A percentile compares a stretch with the other conserved stretches of the same genome.
Evolutionary conservation across 2,888 invertebrate genomes (phyloP).

Genomic region (Napeogenes inachia): DNA sequence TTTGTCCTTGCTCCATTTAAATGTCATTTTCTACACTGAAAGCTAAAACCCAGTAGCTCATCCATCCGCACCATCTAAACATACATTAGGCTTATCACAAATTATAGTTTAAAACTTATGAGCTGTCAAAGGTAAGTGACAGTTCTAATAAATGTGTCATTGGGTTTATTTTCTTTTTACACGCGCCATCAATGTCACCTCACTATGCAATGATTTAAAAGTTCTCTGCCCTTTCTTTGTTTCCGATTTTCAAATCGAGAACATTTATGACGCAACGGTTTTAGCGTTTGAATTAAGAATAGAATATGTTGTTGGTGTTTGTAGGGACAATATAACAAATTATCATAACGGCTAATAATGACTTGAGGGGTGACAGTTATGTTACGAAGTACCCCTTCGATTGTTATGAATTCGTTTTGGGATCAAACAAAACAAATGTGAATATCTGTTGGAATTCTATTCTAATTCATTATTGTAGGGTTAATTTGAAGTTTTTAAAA

Average conservation of each 20-base stretch:
- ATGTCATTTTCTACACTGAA: slow-evolving; percentile 51
- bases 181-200: slow-evolving; percentile 61
- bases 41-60: slow-evolving; percentile 63
- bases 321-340: slow-evolving; percentile 47
- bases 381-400: slow-evolving; percentile 36
- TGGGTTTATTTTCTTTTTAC: slow-evolving; percentile 53
- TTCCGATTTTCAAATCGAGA: slow-evolving; percentile 49
- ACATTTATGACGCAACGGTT: slow-evolving; percentile 35
- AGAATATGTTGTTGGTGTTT: slow-evolving; percentile 35
- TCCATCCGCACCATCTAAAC: slow-evolving; percentile 46
- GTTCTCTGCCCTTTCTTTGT: slow-evolving; percentile 76
- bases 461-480: slow-evolving; percentile 25
- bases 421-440: slow-evolving; percentile 30
- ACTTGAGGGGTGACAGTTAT: slow-evolving; percentile 44
- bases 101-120: slow-evolving; percentile 68
- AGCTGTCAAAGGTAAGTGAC: slow-evolving; percentile 70
- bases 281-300: slow-evolving; percentile 33
- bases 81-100: slow-evolving; percentile 71
- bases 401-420: slow-evolving; percentile 28
- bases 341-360: slow-evolving; percentile 51
- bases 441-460: slow-evolving; percentile 26
- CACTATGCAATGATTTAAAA: slow-evolving; percentile 68
- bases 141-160: slow-evolving; percentile 73
- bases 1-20: slow-evolving; percentile 24
- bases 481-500: slow-evolving; percentile 10